Evolutionary conservation across 2,888 invertebrate genomes (phyloP).

Genomic region (Stegana nigrithorax): DNA sequence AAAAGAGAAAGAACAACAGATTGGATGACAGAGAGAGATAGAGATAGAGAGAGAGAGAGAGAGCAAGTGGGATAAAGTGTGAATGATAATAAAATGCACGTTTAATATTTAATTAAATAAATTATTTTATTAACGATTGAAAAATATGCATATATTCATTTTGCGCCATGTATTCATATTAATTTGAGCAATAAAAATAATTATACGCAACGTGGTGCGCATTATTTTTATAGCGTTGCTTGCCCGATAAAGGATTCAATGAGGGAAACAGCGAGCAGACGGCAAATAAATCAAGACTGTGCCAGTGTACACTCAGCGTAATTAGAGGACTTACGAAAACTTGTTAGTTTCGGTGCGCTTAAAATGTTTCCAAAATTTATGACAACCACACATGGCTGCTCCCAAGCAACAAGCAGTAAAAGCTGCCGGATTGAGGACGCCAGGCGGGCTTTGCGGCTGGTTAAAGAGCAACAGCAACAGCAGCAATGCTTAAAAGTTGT

Average conservation of each 20-base stretch:
- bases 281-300: background rate
- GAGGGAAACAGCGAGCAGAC: background rate
- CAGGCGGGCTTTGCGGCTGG: background rate
- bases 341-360: constrained; percentile 39
- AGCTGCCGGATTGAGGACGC: background rate
- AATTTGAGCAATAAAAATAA: background rate
- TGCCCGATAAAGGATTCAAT: no score
- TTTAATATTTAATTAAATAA: constrained; percentile 57
- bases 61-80: no score
- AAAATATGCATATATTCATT: background rate
- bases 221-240: no score
- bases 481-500: constrained; percentile 44
- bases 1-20: no score
- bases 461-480: constrained; percentile 16
- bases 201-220: background rate
- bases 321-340: constrained; percentile 51
- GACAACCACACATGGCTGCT: constrained; percentile 56
- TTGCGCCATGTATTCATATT: background rate
- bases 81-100: constrained; percentile 35
- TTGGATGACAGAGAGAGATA: no score
- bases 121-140: constrained; percentile 44
- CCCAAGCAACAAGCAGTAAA: constrained; percentile 23
- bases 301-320: constrained; percentile 36
- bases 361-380: constrained; percentile 57
- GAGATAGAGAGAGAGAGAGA: no score